A percentile compares a stretch with the other conserved stretches of the same genome.
phyloP scores from a whole-genome alignment of 2,113 vertebrate genomes.

The Cinclus mexicanus region DNA sequence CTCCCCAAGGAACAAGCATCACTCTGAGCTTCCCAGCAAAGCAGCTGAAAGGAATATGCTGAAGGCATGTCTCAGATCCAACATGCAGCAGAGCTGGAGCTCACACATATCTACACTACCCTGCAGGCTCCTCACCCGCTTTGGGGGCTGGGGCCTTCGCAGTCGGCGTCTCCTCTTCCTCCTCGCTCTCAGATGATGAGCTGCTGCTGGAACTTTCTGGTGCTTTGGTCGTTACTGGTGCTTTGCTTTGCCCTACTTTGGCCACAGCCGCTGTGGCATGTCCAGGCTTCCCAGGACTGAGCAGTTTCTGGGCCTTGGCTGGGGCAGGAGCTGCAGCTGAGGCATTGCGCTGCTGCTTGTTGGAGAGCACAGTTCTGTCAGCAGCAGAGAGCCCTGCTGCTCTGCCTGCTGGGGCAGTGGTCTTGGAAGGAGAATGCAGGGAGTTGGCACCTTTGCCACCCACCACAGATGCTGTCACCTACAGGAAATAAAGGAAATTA shows the following conservation, averaged over 20 bases:
- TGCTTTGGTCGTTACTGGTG: neutral
- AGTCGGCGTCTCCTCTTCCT: neutral
- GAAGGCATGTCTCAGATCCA: neutral
- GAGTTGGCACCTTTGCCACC: slow-evolving; percentile 54
- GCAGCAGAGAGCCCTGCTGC: neutral
- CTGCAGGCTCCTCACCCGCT: slow-evolving; percentile 45
- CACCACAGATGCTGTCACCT: slow-evolving; percentile 55
- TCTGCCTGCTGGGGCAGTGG: neutral
- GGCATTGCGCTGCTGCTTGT: neutral
- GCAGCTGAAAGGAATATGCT: neutral
- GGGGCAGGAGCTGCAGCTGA: neutral
- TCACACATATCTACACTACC: neutral
- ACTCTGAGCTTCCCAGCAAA: neutral
- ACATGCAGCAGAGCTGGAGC: neutral
- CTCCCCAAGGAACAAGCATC: neutral
- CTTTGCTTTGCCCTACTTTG: slow-evolving; percentile 31
- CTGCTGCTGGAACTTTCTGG: neutral
- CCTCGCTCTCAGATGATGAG: slow-evolving; percentile 61
- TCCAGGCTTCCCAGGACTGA: neutral
- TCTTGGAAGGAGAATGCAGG: slow-evolving; percentile 4
- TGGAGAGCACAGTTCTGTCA: neutral
- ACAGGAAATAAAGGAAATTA: neutral
- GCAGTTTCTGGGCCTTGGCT: slow-evolving; percentile 1
- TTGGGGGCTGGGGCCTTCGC: neutral
- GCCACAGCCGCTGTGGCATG: neutral